These are phyloP conservation scores for Ambastaia sidthimunki DNA, from an alignment of 2,797 vertebrate species.

Conservation along the genomic window DNA sequence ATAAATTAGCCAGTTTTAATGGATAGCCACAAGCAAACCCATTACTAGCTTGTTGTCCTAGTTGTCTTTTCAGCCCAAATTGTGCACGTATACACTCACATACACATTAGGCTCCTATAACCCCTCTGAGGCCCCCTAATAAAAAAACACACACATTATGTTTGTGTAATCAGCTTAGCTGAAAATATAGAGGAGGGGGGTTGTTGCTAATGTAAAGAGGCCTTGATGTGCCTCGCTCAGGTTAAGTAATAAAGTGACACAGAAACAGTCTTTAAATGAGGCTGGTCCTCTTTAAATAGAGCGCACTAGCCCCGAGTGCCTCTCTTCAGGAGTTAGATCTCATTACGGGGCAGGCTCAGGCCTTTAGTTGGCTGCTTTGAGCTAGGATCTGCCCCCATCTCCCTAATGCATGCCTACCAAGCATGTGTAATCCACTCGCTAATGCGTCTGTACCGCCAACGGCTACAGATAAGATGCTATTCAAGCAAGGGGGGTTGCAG, in stretches of 20 bases:
- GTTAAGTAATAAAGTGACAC: constrained; percentile 82
- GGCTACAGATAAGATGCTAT: constrained; percentile 62
- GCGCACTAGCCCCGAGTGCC: constrained; percentile 68
- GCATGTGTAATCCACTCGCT: constrained; percentile 79
- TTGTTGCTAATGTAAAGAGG: constrained; percentile 75
- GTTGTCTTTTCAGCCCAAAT: constrained; percentile 26
- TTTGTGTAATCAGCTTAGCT: constrained; percentile 85
- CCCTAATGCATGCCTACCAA: constrained; percentile 79
- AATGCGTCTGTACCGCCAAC: constrained; percentile 70
- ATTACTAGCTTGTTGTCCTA: constrained; percentile 64
- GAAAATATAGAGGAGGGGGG: constrained; percentile 60
- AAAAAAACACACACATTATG: constrained; percentile 64
- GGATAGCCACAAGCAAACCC: constrained; percentile 47
- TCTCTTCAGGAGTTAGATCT: constrained; percentile 76
- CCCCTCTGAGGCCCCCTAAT: constrained; percentile 50
- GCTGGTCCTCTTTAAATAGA: constrained; percentile 73
- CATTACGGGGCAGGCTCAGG: constrained; percentile 74
- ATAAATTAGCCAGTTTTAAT: constrained; percentile 36
- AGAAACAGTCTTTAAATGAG: constrained; percentile 75
- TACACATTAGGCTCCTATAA: constrained; percentile 50
- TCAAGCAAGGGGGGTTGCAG: constrained; percentile 55
- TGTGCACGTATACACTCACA: constrained; percentile 41
- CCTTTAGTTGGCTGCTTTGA: constrained; percentile 75
- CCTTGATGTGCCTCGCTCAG: constrained; percentile 74
- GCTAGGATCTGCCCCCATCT: constrained; percentile 71